These are phyloP conservation scores for Sebastes jordani DNA, from an alignment of 2,797 vertebrate species.

Conservation along the genomic window DNA sequence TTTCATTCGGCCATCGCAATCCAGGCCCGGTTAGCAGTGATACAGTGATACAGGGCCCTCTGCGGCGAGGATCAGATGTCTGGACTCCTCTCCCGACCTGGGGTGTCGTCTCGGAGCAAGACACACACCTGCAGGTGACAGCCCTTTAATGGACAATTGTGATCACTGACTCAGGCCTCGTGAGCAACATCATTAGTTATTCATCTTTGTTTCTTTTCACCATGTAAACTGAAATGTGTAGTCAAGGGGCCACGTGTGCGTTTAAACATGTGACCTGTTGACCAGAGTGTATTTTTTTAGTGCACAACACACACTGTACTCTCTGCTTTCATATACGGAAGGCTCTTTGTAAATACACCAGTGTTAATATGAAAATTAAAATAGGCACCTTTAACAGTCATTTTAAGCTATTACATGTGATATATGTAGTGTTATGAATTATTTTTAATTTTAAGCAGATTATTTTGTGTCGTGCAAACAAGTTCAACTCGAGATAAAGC, in stretches of 20 bases:
- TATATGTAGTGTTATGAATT: background rate
- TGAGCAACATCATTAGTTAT: conserved; percentile 63
- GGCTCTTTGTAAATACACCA: conserved; percentile 7
- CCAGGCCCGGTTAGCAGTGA: conserved; percentile 51
- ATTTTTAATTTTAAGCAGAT: background rate
- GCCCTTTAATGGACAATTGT: conserved; percentile 46
- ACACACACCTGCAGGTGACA: conserved; percentile 55
- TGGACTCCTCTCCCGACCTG: conserved; percentile 37
- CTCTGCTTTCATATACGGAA: conserved; percentile 10
- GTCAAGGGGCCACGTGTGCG: background rate
- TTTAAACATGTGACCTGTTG: conserved; percentile 9
- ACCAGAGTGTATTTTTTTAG: conserved; percentile 10
- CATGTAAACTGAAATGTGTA: conserved; percentile 20
- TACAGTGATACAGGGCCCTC: conserved; percentile 38
- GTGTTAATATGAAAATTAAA: background rate
- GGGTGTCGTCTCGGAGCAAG: conserved; percentile 50
- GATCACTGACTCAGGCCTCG: conserved; percentile 50
- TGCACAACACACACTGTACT: background rate
- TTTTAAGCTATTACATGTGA: background rate
- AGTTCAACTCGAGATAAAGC: background rate
- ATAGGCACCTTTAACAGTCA: background rate
- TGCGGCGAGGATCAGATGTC: conserved; percentile 73
- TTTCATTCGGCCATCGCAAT: conserved; percentile 72
- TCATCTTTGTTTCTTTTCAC: conserved; percentile 50
- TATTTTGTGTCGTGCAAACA: background rate